Percentiles rank a stretch among this genome's conserved stretches.
phyloP scores from a whole-genome alignment of 2,113 vertebrate species.

The Archilochus colubris region DNA sequence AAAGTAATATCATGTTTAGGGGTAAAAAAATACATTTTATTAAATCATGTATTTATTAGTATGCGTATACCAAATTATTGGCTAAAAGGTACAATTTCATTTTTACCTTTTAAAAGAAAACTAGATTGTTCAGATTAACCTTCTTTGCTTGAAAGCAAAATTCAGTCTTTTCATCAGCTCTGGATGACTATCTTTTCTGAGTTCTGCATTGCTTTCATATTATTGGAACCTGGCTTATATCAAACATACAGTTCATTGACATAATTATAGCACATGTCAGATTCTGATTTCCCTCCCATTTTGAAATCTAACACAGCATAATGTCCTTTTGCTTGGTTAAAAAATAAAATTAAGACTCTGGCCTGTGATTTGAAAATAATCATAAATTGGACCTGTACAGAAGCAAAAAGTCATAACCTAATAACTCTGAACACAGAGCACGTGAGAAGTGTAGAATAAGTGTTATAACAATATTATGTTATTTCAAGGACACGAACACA shows the following conservation, averaged over 20 bases:
- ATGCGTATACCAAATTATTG: not conserved
- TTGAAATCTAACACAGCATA: not conserved
- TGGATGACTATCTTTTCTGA: not conserved
- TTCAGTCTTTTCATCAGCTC: not conserved
- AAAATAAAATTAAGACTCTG: not conserved
- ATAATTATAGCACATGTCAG: not conserved
- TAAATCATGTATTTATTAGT: not conserved
- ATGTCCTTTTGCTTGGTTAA: not conserved
- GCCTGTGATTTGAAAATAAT: not conserved
- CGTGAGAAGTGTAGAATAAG: not conserved
- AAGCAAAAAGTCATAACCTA: not conserved
- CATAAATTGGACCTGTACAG: not conserved
- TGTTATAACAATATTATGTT: not conserved
- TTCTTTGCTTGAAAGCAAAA: not conserved
- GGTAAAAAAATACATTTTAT: not conserved
- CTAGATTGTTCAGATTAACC: not conserved
- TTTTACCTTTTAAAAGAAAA: not conserved
- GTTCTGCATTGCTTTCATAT: not conserved
- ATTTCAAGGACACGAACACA: not conserved
- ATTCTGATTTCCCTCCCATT: not conserved
- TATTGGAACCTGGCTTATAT: not conserved
- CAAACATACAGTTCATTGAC: not conserved
- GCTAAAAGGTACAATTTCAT: not conserved
- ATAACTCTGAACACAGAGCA: not conserved
- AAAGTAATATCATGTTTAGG: not conserved